A percentile compares a stretch with the other conserved stretches of the same genome.
Evolutionary conservation across 2,888 invertebrate genomes (phyloP).

Genomic region (Erebia palarica): DNA sequence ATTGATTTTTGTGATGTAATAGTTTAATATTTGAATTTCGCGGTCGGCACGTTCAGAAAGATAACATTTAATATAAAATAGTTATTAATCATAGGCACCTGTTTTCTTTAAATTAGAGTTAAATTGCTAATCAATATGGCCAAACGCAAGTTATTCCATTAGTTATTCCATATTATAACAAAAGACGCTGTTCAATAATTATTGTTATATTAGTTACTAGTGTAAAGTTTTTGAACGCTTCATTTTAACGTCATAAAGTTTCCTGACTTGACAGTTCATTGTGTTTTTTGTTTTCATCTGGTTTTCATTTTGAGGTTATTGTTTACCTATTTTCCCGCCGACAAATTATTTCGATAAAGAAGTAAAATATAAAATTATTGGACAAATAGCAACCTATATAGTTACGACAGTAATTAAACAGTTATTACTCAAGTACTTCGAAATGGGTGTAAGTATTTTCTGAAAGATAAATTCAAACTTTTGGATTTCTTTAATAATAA

Average conservation of each 20-base stretch:
- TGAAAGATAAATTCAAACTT: background rate
- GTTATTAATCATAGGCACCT: background rate
- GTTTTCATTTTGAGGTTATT: background rate
- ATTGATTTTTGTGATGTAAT: conserved; percentile 55
- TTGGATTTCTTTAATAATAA: background rate
- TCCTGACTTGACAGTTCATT: no score
- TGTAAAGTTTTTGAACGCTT: no score
- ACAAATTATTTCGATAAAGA: conserved; percentile 9
- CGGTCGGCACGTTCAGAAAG: conserved; percentile 42
- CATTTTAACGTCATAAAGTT: no score
- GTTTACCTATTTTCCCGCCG: conserved; percentile 7
- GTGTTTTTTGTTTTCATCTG: no score
- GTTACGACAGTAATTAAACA: background rate
- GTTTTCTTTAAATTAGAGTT: background rate
- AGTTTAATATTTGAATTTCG: conserved; percentile 51
- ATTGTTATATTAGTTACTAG: no score
- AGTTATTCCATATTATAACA: no score
- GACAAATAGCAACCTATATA: background rate
- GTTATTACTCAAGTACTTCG: background rate
- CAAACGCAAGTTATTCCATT: no score
- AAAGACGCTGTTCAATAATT: no score
- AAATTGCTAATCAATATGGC: no score
- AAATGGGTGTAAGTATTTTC: conserved; percentile 55
- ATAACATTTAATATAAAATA: conserved; percentile 1
- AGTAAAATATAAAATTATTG: background rate